A percentile compares a stretch with the other conserved stretches of the same genome.
phyloP scores from a whole-genome alignment of 2,113 vertebrate species.

The Heterocephalus glaber region DNA sequence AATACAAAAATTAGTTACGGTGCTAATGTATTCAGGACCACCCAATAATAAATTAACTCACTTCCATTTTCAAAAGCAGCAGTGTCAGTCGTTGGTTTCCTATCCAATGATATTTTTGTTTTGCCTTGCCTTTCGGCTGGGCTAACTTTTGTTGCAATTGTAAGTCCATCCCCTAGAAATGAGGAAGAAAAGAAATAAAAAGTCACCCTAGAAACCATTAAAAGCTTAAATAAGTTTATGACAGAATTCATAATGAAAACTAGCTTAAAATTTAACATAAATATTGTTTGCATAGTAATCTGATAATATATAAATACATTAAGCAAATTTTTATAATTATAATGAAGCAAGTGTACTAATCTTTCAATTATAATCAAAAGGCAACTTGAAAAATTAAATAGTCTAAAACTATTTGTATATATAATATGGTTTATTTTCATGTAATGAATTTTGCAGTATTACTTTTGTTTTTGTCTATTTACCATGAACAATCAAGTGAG shows the following conservation, averaged over 20 bases:
- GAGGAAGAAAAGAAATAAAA: background rate
- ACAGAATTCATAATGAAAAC: background rate
- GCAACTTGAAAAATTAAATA: background rate
- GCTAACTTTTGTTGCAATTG: conserved; percentile 75
- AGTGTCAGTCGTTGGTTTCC: conserved; percentile 71
- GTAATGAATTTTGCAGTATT: conserved; percentile 24
- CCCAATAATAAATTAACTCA: conserved; percentile 57
- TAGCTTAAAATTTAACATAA: background rate
- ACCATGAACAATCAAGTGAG: conserved; percentile 18
- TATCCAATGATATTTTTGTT: conserved; percentile 65
- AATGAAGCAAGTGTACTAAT: background rate
- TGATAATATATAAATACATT: background rate
- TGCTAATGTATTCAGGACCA: background rate
- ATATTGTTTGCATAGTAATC: background rate
- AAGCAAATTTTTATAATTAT: conserved; percentile 8
- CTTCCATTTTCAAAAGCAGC: conserved; percentile 83
- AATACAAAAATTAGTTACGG: background rate
- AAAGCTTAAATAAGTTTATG: background rate
- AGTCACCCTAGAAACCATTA: background rate
- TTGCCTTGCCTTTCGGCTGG: conserved; percentile 71
- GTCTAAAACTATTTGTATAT: background rate
- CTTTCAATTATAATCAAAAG: background rate
- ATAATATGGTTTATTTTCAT: background rate
- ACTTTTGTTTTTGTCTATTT: background rate
- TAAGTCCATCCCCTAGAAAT: conserved; percentile 76